Conservation (phyloP, 2,113 vertebrate species). For the Anarrhichthys ocellatus region DNA sequence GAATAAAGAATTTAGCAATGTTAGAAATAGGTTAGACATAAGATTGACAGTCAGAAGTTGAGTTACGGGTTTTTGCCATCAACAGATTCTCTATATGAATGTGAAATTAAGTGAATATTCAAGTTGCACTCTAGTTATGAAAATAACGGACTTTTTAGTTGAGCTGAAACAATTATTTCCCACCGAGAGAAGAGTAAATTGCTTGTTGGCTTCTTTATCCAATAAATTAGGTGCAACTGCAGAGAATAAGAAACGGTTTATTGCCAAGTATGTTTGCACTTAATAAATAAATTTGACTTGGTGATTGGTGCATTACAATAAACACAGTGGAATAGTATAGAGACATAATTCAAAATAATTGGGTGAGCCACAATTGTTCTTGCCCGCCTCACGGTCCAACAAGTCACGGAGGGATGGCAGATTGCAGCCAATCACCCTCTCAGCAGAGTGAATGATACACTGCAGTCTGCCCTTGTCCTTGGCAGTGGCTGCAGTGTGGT, state of each 20-base stretch:
- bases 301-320: neutral
- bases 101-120: neutral
- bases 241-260: neutral
- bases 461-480: too few relatives aligned
- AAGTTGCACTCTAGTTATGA: neutral
- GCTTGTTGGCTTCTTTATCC: neutral
- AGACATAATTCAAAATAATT: neutral
- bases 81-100: neutral
- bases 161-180: neutral
- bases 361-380: neutral
- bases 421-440: too few relatives aligned
- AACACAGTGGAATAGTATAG: neutral
- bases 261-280: neutral
- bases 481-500: too few relatives aligned
- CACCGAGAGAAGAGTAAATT: neutral
- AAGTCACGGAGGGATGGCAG: too few relatives aligned
- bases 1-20: neutral
- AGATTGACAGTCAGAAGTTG: neutral
- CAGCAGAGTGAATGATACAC: too few relatives aligned
- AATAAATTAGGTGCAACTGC: conserved; percentile 17
- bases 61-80: neutral
- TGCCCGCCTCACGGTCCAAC: neutral
- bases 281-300: neutral
- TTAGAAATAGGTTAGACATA: neutral
- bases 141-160: neutral